Base-by-base conservation (phyloP, 2,888 invertebrate genomes). In the Cephus runcator region DNA sequence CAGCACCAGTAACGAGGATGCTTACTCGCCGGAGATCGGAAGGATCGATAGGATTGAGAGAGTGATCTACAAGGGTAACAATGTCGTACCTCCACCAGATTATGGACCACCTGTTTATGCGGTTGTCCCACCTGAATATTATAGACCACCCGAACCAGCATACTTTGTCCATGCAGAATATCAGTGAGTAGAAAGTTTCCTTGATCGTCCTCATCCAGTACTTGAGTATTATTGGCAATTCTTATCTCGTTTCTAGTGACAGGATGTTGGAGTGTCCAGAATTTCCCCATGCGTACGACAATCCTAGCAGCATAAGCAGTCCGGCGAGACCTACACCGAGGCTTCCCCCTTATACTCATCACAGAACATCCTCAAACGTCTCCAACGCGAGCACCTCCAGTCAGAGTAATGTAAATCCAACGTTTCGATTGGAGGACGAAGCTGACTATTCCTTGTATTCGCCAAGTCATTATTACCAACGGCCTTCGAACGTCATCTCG, bases 1-100 rank as follows among this genome's bases (percentile, higher is more conserved):
- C 86, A 94, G 94, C 71, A 94, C 95, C 23, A 96, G 96, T 83
- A 94, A 95, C 74, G 95, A 95, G n/a, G 94, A 95, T 85, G 88
- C 93, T 1, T 93, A 93, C 86, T 92, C 93, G 82, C 85, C 89
- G 4, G 91, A 90, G 35, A 81, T 84, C 11, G 83, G 83, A 30
- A 83, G 88, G 76, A 82, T 82, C 68, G 87, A 87, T 75, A 81
- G 86, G 76, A 87, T 89, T 77, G 90, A 91, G 78, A 84, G 90
- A 76, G 87, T 89, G 75, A 88, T 89, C 75, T 91, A 90, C 76
- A 88, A 88, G 87, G 87, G 87, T 23, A 56, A 9, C 56, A 87
- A 88, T 40, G 87, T 88, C 33, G 83, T 88, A 23, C 85, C 87
- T 4, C 88, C 87, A 77, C 85, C 89, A 30, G 91, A 91, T 79